Conservation (phyloP, 2,113 vertebrate genomes). For the Columba livia region DNA sequence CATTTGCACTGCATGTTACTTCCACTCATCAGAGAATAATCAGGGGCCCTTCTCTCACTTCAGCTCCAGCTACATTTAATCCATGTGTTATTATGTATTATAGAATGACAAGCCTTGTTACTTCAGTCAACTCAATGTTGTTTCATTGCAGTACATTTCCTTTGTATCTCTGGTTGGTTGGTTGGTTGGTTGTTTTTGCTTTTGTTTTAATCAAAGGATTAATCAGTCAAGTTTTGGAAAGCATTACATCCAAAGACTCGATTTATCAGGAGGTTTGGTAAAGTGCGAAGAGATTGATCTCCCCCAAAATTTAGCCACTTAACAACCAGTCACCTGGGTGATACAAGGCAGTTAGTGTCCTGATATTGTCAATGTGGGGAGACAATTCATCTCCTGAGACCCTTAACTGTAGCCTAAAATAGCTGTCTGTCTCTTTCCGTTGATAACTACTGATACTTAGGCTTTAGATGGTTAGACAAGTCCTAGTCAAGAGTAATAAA, state of each 20-base stretch:
- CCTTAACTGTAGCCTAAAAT: not conserved
- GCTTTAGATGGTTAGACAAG: not conserved
- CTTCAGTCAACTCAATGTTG: not conserved
- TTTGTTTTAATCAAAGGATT: not conserved
- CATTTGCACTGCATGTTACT: not conserved
- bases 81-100: not conserved
- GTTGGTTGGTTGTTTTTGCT: too few species aligned
- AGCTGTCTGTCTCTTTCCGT: not conserved
- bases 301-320: not conserved
- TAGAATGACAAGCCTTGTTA: not conserved
- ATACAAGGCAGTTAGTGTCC: not conserved
- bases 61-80: not conserved
- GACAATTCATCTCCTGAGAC: not conserved
- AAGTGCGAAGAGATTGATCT: not conserved
- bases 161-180: not conserved
- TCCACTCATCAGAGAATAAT: not conserved
- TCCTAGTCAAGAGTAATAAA: not conserved
- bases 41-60: not conserved
- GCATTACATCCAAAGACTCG: not conserved
- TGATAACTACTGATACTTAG: not conserved
- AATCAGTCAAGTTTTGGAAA: conserved; percentile 21
- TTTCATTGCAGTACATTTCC: not conserved
- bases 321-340: not conserved
- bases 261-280: conserved; percentile 28
- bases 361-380: not conserved